Evolutionary conservation across 1,140 invertebrate species (phyloP), one percentile per base, ranked within the genome.

Genomic region (Brachystomella parvula): DNA sequence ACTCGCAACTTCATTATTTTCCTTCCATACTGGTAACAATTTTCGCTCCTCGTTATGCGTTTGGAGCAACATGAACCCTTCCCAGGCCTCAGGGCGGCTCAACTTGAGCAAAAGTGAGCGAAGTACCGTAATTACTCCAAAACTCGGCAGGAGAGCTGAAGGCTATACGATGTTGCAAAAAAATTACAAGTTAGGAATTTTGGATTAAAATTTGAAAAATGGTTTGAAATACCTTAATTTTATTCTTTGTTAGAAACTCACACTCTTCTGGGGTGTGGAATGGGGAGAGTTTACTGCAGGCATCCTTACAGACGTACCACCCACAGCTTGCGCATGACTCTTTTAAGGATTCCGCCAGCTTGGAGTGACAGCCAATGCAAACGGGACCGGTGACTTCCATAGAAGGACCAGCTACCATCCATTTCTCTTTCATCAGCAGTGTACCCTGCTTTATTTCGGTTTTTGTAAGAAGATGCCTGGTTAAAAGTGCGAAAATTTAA

Each of bases 251-350:
- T 28, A 73, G 63, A 47, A 87, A 85, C 33, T 81, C 75, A 73
- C 88, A 90, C 75, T 90, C 88, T 0, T 82, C 80, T 59, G 3
- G 3, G 15, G 76, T 78, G 75, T 90, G 88, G n/a, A 81, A 80
- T 0, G 80, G 79, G 15, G 82, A 81, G 30, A 3, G 3, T 3
- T 6, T 60, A 30, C 61, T 78, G 74, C 33, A 82, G 79, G 73
- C 87, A 89, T 2, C 79, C 76, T 81, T 81, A 73, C 89, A 91
- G 63, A 89, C 76, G 0, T 87, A 87, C 87, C 88, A 90, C 1
- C 87, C 86, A 68, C 89, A 92, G 58, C 82, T 80, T 0, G 77
- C 87, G 89, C 1, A 64, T 67, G 2, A 64, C 33, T 26, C 3
- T 47, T 33, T 39, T 26, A 3, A 3, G 21, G 35, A 56, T 49